Conservation (phyloP, 2,113 vertebrate species). For the Tetrao urogallus region DNA sequence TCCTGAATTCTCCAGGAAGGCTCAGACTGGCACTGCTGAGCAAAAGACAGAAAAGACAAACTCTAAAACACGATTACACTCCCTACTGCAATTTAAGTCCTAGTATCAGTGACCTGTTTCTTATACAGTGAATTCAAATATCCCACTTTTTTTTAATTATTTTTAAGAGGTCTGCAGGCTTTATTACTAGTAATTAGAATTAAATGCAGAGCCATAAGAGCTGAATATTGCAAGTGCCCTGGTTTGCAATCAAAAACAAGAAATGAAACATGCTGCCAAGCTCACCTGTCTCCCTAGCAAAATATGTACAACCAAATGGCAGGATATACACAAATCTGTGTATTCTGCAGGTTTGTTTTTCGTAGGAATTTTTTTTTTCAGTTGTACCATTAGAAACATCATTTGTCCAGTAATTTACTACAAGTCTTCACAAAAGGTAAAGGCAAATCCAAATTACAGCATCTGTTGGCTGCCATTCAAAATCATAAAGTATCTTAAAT, state of each 20-base stretch:
- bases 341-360: neutral
- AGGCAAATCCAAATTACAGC: neutral
- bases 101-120: neutral
- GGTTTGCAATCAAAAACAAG: neutral
- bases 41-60: neutral
- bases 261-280: neutral
- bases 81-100: neutral
- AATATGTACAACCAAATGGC: neutral
- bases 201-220: neutral
- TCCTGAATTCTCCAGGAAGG: neutral
- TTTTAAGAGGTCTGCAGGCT: neutral
- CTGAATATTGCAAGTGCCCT: neutral
- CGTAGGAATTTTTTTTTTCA: neutral
- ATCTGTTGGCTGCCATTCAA: neutral
- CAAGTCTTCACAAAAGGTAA: neutral
- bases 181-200: neutral
- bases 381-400: neutral
- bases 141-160: neutral
- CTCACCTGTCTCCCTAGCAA: neutral
- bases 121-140: too few relatives aligned
- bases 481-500: neutral
- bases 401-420: neutral
- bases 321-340: neutral
- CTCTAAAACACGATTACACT: neutral
- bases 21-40: neutral